Evolutionary conservation across 1,140 invertebrate species (phyloP), one percentile per base, ranked within the genome.

Genomic region (Agrypnia vestita): DNA sequence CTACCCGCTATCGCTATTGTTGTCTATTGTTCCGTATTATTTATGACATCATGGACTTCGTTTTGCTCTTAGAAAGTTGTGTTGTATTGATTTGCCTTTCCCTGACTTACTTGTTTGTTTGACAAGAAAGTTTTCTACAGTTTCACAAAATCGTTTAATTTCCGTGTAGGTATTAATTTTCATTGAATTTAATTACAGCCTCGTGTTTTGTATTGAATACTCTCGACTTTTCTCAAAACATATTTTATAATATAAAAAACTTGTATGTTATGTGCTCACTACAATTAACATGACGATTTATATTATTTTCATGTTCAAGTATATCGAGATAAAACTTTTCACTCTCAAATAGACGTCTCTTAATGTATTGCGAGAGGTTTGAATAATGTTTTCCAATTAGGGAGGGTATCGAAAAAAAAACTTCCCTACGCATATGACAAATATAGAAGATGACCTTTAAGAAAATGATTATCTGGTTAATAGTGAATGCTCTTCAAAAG

Each of bases 21-120:
- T 44, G 17, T 67, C 73, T 76, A 82, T 82, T 82, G 81, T 82
- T 80, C 59, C 43, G 46, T 64, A 76, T 75, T 72, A 82, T 82
- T 78, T 79, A 81, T 74, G 49, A 71, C 67, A 49, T 78, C 19
- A 72, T 43, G 53, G 67, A 72, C 72, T 78, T 78, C 77, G 77
- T 72, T 78, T 78, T 17, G 35, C 67, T 19, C 46, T 62, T 62
- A 46, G 53, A 62, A 56, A 76, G 74, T 76, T 62, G 44, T 76
- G 59, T 76, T 13, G 44, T 76, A 73, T 73, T 73, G 69, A 73
- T 73, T 73, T 35, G 15, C 47, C 49, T 73, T 73, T 73, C 69
- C 35, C 49, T 19, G n/a, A 17, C 56, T 61, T 15, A 61, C 4
- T 61, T 61, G 17, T 61, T 73, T 17, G 69, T 73, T 72, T 73